Evolutionary conservation across 1,140 invertebrate genomes (phyloP).

Genomic region (Scaptodrosophila lebanonensis): DNA sequence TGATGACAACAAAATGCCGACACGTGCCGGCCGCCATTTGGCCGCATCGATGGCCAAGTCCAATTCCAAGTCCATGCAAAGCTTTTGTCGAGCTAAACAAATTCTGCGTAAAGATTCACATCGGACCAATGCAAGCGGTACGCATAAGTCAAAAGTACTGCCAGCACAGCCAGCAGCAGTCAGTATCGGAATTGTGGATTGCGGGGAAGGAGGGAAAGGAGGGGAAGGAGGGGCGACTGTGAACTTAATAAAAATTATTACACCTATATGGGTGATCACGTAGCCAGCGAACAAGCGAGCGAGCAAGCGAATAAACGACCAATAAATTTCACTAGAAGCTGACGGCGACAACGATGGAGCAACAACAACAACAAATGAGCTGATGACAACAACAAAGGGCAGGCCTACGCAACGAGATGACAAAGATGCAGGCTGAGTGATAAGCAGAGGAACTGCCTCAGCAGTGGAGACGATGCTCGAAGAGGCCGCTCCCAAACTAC

Average conservation of each 20-base stretch:
- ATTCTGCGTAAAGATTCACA: conserved; percentile 66
- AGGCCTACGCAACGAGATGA: conserved; percentile 26
- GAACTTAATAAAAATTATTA: conserved; percentile 73
- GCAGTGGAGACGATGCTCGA: background rate
- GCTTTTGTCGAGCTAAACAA: conserved; percentile 10
- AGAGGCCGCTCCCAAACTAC: conserved; percentile 17
- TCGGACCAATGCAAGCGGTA: conserved; percentile 29
- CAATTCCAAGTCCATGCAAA: background rate
- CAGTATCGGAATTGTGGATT: background rate
- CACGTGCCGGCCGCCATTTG: conserved; percentile 49
- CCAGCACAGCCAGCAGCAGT: background rate
- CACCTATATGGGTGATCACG: conserved; percentile 74
- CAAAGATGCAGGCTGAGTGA: conserved; percentile 40
- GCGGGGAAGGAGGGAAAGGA: background rate
- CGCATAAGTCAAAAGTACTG: conserved; percentile 63
- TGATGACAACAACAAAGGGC: conserved; percentile 24
- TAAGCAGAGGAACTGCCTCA: conserved; percentile 11
- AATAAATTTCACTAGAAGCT: conserved; percentile 69
- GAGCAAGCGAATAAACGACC: conserved; percentile 19
- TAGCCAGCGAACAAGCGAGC: conserved; percentile 43
- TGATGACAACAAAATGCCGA: conserved; percentile 42
- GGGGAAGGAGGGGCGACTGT: conserved; percentile 8
- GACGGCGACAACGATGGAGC: no score
- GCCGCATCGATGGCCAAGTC: conserved; percentile 5
- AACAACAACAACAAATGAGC: conserved; percentile 48